phyloP scores from a whole-genome alignment of 2,113 vertebrate species.

The Felis chaus region DNA sequence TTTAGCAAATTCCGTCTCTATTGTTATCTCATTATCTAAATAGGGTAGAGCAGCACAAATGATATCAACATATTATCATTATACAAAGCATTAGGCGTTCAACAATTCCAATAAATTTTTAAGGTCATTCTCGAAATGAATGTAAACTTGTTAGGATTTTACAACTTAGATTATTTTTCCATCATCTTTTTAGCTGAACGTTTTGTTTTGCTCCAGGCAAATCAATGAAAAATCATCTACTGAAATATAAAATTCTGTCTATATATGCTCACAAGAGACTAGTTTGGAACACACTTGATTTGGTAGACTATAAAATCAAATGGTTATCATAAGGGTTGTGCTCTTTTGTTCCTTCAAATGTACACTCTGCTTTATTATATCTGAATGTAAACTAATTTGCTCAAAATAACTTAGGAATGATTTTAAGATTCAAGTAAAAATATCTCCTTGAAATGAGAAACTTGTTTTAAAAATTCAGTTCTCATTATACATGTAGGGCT shows the following conservation, averaged over 20 bases:
- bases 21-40: conserved; percentile 1
- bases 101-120: conserved; percentile 66
- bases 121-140: conserved; percentile 49
- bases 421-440: conserved; percentile 15
- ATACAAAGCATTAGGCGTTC: conserved; percentile 63
- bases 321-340: conserved; percentile 65
- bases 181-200: conserved; percentile 69
- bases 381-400: conserved; percentile 68
- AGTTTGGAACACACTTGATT: conserved; percentile 76
- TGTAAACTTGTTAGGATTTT: conserved; percentile 51
- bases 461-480: conserved; percentile 59
- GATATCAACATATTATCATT: neutral
- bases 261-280: conserved; percentile 52
- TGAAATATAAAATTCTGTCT: conserved; percentile 77
- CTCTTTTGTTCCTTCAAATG: conserved; percentile 67
- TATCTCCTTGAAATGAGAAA: conserved; percentile 57
- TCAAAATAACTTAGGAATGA: conserved; percentile 57
- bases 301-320: conserved; percentile 70
- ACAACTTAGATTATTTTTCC: conserved; percentile 68
- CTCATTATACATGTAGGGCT: conserved; percentile 67
- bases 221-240: conserved; percentile 80
- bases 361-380: conserved; percentile 45
- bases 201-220: conserved; percentile 79
- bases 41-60: neutral
- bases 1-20: conserved; percentile 42